Conservation (phyloP, 2,888 invertebrate species). For the Aspidiotus rigidus region DNA sequence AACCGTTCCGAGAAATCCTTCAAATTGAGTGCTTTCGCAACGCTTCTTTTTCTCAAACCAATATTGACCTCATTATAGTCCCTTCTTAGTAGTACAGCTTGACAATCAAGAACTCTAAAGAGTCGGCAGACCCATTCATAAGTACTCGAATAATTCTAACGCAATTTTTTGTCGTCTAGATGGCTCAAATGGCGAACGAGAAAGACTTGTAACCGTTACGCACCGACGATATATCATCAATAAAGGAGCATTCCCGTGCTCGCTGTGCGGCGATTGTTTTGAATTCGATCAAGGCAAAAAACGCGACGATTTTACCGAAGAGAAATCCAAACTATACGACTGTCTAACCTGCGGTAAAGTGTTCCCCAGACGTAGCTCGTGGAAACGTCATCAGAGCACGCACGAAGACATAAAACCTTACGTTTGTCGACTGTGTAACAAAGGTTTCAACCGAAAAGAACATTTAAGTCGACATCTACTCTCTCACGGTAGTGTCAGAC, state of each 20-base stretch:
- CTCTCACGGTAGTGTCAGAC: conserved; percentile 39
- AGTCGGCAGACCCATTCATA: too few species aligned
- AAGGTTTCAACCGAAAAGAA: conserved; percentile 40
- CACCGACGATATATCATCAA: conserved; percentile 40
- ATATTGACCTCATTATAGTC: too few species aligned
- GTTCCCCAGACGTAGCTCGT: conserved; percentile 39
- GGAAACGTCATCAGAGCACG: conserved; percentile 40
- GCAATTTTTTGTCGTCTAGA: conserved; percentile 3
- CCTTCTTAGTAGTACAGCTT: too few species aligned
- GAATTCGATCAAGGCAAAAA: conserved; percentile 39
- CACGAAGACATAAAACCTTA: conserved; percentile 39
- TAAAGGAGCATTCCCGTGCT: conserved; percentile 41
- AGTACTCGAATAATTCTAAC: too few species aligned
- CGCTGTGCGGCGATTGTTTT: conserved; percentile 40
- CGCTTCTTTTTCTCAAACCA: too few species aligned
- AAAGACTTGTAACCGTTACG: conserved; percentile 35
- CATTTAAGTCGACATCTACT: conserved; percentile 40
- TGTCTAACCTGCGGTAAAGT: conserved; percentile 39
- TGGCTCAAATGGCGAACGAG: conserved; percentile 24
- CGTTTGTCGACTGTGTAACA: conserved; percentile 39
- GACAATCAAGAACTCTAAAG: too few species aligned
- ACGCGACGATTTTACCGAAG: conserved; percentile 37
- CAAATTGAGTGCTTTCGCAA: too few species aligned
- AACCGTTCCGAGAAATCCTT: too few species aligned
- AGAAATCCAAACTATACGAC: conserved; percentile 37